Evolutionary conservation across 2,888 invertebrate genomes (phyloP).

Genomic region (Synergus umbraculus): DNA sequence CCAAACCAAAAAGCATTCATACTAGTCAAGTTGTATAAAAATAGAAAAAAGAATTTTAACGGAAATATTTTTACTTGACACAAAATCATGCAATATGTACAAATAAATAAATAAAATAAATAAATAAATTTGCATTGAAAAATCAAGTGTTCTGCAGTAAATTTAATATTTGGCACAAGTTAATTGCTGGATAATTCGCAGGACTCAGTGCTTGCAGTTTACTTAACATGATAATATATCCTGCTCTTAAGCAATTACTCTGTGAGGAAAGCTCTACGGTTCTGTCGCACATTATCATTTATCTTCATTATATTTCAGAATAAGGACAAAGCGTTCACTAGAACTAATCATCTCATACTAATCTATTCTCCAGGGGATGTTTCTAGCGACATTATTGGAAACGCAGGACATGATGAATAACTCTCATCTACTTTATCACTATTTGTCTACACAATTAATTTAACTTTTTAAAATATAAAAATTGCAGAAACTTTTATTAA

Average conservation of each 20-base stretch:
- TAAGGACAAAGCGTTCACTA: neutral
- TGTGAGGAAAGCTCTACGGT: neutral
- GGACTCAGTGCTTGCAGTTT: neutral
- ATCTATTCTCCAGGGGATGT: neutral
- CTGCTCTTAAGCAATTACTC: neutral
- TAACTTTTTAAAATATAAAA: neutral
- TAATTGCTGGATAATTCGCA: neutral
- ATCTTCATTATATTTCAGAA: neutral
- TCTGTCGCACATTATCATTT: neutral
- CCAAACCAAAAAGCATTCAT: too few relatives aligned
- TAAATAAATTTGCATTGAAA: neutral
- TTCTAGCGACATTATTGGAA: neutral
- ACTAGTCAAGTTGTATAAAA: too few relatives aligned
- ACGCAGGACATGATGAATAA: too few relatives aligned
- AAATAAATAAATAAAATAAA: neutral
- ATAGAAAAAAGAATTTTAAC: too few relatives aligned
- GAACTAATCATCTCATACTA: neutral
- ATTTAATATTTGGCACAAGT: too few relatives aligned
- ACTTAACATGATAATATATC: neutral
- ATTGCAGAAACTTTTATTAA: too few relatives aligned
- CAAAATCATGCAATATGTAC: neutral
- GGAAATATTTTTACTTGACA: too few relatives aligned
- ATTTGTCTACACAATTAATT: neutral
- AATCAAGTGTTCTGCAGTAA: too few relatives aligned
- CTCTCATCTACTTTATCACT: neutral